Evolutionary conservation across 2,797 vertebrate genomes (phyloP).

Genomic region (Graptemys geographica): DNA sequence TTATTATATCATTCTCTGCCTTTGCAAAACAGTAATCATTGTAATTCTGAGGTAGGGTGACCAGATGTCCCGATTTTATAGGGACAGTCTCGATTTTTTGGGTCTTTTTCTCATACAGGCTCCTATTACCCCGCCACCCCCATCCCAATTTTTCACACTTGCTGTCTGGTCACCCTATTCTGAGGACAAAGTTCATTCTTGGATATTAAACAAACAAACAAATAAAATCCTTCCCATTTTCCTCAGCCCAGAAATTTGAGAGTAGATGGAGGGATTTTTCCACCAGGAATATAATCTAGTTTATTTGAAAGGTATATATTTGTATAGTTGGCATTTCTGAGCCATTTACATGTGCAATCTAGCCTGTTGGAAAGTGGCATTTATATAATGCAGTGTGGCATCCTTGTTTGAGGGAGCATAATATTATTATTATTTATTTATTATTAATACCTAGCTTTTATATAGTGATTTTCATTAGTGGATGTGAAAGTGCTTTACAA

Average conservation of each 20-base stretch:
- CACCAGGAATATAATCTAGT: constrained; percentile 34
- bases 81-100: too few species aligned
- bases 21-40: neutral
- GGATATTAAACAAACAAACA: neutral
- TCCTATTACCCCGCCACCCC: too few species aligned
- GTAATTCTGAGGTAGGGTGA: too few species aligned
- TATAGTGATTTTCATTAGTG: neutral
- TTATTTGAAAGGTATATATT: constrained; percentile 52
- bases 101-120: too few species aligned
- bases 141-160: too few species aligned
- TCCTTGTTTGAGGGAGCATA: constrained; percentile 21
- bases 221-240: neutral
- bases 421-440: constrained; percentile 48
- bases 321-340: constrained; percentile 63
- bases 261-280: neutral
- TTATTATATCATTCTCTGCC: neutral
- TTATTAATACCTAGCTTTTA: constrained; percentile 17
- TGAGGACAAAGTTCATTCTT: neutral
- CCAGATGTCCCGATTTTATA: too few species aligned
- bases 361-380: constrained; percentile 60
- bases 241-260: constrained; percentile 6
- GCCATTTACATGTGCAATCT: constrained; percentile 42
- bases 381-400: constrained; percentile 62
- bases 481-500: neutral
- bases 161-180: too few species aligned